Evolutionary conservation across 2,888 invertebrate genomes (phyloP).

Genomic region (Ochropleura leucogaster): DNA sequence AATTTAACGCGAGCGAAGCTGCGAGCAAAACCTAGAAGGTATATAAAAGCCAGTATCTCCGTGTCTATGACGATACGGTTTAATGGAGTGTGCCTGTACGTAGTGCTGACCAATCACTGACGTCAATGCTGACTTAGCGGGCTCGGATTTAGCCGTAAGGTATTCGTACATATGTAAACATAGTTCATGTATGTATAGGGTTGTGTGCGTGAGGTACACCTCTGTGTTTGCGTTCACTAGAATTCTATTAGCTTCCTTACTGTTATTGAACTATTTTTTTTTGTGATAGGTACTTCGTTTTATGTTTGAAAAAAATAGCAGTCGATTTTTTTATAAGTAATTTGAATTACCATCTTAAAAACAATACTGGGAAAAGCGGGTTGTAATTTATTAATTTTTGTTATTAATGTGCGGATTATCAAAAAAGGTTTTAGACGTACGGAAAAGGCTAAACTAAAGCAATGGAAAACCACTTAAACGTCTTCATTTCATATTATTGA

Average conservation of each 20-base stretch:
- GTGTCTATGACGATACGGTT: conserved; percentile 58
- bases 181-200: not conserved
- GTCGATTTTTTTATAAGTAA: not conserved
- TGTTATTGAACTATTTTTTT: not conserved
- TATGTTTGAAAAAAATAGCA: conserved; percentile 18
- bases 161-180: conserved; percentile 26
- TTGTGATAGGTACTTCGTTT: not conserved
- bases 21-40: too few relatives aligned
- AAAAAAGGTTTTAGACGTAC: not conserved
- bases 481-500: conserved; percentile 3
- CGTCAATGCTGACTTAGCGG: conserved; percentile 59
- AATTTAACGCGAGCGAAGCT: too few relatives aligned
- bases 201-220: conserved; percentile 23
- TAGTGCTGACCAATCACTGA: conserved; percentile 55
- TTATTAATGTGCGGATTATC: not conserved
- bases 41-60: conserved; percentile 9
- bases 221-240: conserved; percentile 20
- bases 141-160: conserved; percentile 51
- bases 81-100: conserved; percentile 61
- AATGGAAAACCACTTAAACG: not conserved
- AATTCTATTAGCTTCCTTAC: conserved; percentile 24
- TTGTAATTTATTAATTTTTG: not conserved
- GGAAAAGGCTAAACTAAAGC: not conserved
- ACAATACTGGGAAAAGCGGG: not conserved
- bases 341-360: not conserved